Evolutionary conservation across 2,888 invertebrate species (phyloP), one percentile per base, ranked within the genome.

Genomic region (Lithophane leautieri): DNA sequence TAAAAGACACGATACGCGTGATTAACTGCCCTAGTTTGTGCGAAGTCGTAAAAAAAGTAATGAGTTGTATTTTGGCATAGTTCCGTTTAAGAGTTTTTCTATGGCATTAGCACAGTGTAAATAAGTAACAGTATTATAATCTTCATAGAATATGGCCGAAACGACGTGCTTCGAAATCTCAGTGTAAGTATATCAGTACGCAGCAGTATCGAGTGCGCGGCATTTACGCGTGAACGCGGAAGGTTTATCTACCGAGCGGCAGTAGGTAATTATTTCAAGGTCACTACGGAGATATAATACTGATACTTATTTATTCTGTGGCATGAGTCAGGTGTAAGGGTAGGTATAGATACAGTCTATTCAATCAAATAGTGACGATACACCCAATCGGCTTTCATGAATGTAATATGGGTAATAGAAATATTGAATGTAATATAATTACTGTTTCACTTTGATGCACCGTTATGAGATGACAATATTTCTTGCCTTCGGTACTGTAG

Each of bases 11-110:
- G 79, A 62, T 70, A 79, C 65, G 42, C 40, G 54, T 74, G 84
- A 86, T 79, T 83, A 78, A 83, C 61, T 76, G 73, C 50, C 22
- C 61, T 68, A 81, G 76, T 86, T 85, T 68, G 78, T 77, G 75
- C 69, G 70, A 78, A 68, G 56, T 87, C 78, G 83, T 87, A 86
- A 82, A 87, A 78, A 52, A 67, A 52, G 61, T 76, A 82, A 69
- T 80, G 75, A 80, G 28, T 67, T 74, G 65, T 82, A 62, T 86
- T 86, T 73, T 73, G 52, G 60, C 69, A 62, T 19, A 73, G 70
- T 75, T 79, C 28, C 60, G 66, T 63, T 70, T 69, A 73, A 70
- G 44, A 50, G 56, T 70, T 61, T 76, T 73, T 34, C 34, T 34
- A 34, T 34, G 4, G 34, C 34, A 34, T 34, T 4, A 4, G 34